Base-by-base conservation (phyloP, 2,888 invertebrate genomes). In the Pyrrhosoma nymphula region DNA sequence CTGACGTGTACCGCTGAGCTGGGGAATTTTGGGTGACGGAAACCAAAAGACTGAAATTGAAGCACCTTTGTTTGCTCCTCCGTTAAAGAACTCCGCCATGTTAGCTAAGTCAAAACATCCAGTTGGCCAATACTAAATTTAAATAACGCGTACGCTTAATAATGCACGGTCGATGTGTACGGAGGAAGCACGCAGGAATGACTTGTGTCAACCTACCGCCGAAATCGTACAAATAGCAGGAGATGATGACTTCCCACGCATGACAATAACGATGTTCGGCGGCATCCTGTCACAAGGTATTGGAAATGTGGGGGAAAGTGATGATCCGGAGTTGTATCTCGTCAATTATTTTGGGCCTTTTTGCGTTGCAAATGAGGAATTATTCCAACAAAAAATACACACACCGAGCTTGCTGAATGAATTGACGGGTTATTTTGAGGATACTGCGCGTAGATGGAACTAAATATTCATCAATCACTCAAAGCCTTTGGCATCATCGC, bases 391-490 rank as follows among this genome's bases (percentile, higher is more conserved):
- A 35, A 82, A 82, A 30, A 4, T 16, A 60, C 60, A 60, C 6
- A 16, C 0, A 35, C 35, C 82, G 8, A 23, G 75, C 26, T 26
- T 8, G 16, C 14, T 30, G 82, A 30, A 82, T 82, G 35, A 82
- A 14, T 35, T 82, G 16, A 35, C 82, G 82, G 82, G 82, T 8
- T 82, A 35, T 35, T 82, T 35, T 2, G 35, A 82, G 82, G 82
- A 12, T 30, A 30, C 26, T 82, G 82, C 16, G 3, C 35, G 35
- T 0, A 35, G 18, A 26, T 30, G 69, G 18, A 35, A 12, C 30
- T 82, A 82, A 82, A 82, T 82, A 82, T 82, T 82, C 82, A 82
- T 30, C 82, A 82, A 12, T 82, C 18, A 35, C 75, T 82, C 75
- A 35, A 30, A 35, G n/a, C 26, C 82, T 35, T 82, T n/a, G 35